Percentiles rank a stretch among this genome's conserved stretches.
Conservation (phyloP, 2,113 vertebrate genomes). For the Apteryx owenii region DNA sequence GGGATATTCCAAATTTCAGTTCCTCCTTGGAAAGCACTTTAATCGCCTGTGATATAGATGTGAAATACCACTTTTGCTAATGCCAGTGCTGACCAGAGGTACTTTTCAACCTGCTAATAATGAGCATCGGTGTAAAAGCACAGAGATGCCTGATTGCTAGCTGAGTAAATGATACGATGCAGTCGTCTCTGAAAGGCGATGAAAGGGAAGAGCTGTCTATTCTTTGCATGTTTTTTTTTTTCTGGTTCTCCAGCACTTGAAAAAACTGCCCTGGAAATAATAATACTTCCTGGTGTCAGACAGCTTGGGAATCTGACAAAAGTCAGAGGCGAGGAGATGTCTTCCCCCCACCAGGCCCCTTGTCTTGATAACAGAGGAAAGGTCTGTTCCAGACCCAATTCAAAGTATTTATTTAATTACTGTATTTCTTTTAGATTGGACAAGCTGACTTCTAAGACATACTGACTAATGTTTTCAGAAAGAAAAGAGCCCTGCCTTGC, state of each 20-base stretch:
- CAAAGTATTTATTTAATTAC: conserved; percentile 14
- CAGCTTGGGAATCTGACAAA: background rate
- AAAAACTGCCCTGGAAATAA: background rate
- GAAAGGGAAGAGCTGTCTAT: background rate
- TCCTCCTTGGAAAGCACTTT: background rate
- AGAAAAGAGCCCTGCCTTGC: background rate
- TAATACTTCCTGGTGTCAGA: background rate
- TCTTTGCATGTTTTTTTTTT: background rate
- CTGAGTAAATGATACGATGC: background rate
- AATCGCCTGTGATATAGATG: background rate
- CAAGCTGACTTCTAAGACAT: conserved; percentile 3
- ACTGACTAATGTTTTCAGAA: background rate
- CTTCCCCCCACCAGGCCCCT: background rate
- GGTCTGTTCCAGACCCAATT: background rate
- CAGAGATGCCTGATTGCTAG: background rate
- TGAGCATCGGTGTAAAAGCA: background rate
- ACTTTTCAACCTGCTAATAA: background rate
- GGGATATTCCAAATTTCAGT: background rate
- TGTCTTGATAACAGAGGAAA: background rate
- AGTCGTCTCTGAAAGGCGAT: background rate
- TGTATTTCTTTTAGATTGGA: background rate
- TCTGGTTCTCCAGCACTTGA: background rate
- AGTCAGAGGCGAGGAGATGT: background rate
- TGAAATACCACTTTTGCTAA: background rate
- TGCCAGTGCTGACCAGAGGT: background rate